These are phyloP conservation scores for Calephelis perditalis DNA, from an alignment of 2,888 invertebrate genomes.

Conservation along the genomic window DNA sequence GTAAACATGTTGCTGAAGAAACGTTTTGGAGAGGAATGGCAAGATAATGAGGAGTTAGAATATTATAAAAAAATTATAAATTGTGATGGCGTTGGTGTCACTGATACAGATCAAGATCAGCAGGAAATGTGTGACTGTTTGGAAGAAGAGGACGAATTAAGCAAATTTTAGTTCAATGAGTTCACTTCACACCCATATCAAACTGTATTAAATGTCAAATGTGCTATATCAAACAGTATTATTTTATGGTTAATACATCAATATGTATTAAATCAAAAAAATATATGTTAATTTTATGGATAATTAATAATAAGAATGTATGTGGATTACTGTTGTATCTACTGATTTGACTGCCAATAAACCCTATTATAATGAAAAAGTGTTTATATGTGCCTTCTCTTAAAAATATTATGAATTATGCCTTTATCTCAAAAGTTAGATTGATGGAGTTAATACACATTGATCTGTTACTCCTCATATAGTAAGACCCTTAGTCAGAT, in stretches of 20 bases:
- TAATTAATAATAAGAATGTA: neutral
- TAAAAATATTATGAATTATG: neutral
- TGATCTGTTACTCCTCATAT: neutral
- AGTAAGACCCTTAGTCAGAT: too few relatives aligned
- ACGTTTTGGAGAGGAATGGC: conserved; percentile 3
- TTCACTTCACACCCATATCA: neutral
- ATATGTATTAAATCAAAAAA: neutral
- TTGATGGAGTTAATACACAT: neutral
- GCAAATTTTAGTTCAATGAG: neutral
- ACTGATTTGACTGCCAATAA: neutral
- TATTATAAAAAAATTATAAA: neutral
- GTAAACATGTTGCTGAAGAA: conserved; percentile 1
- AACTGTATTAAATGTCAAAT: neutral
- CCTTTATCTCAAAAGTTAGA: neutral
- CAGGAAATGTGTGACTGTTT: neutral
- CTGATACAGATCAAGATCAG: neutral
- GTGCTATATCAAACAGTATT: neutral
- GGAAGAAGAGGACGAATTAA: neutral
- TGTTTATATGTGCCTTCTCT: neutral
- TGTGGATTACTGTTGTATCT: neutral
- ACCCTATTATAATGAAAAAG: neutral
- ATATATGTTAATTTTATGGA: neutral
- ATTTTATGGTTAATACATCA: neutral
- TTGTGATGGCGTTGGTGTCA: neutral
- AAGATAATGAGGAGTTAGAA: neutral